Base-by-base conservation (phyloP, 2,888 invertebrate species). In the Lepas anatifera region DNA sequence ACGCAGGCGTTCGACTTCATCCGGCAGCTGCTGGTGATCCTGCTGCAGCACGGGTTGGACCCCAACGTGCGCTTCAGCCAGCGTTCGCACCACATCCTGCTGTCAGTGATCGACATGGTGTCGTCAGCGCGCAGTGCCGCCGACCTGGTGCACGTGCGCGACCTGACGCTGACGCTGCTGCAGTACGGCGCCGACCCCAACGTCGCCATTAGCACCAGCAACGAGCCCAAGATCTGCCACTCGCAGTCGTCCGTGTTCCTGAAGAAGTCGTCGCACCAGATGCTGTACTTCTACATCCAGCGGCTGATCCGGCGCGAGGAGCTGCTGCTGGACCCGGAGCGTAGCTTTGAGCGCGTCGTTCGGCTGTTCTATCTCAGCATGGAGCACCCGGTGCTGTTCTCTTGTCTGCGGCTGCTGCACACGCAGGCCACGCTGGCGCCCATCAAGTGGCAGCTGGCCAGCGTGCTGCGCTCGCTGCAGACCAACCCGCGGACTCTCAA, bases 121-220 rank as follows among this genome's bases (percentile, higher is more conserved):
- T 85, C 86, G 76, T 85, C 86, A 77, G 87, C 88, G 43, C 81
- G 87, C 58, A 84, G 84, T 71, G 85, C 86, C 70, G 81, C 83
- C 68, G 89, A 89, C 77, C 85, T 89, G 76, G 82, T 84, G 74
- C 86, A 87, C 77, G 85, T 89, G 70, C 86, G 88, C 77, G 86
- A 86, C 76, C 83, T 89, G 75, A 86, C 88, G 6, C 79, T 41
- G 11, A 76, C 87, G 1, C 82, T 89, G 27, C 84, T 89, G 67
- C 88, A 88, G 78, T 87, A 87, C 77, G 89, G 89, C 69, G 89
- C 88, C 58, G 85, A 89, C 81, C 87, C 89, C 4, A 81, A 82
- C 73, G 76, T 81, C 4, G 79, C 80, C 73, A 79, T 81, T 18
- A 79, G 80, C 72, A 80, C 79, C 16, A 79, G 58, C 58, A 58